phyloP scores from a whole-genome alignment of 1,140 invertebrate species.

The Halictus rubicundus region DNA sequence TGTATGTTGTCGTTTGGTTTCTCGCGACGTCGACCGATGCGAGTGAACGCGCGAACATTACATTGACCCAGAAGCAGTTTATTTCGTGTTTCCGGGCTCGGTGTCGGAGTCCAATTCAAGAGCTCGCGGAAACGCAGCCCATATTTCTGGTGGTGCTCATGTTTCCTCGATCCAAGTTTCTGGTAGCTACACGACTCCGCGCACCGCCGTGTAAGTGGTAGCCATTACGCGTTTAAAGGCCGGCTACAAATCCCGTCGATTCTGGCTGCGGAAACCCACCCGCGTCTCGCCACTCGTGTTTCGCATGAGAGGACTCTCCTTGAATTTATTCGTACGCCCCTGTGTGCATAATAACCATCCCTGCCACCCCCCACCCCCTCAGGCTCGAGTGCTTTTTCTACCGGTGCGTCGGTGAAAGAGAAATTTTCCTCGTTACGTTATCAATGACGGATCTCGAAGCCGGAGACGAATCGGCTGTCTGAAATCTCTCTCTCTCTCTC shows the following conservation, averaged over 20 bases:
- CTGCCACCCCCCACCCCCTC: background rate
- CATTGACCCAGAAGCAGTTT: constrained; percentile 14
- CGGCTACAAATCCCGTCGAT: constrained; percentile 25
- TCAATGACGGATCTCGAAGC: constrained; percentile 9
- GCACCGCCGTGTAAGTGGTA: constrained; percentile 40
- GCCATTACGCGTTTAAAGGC: constrained; percentile 52
- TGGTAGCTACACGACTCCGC: background rate
- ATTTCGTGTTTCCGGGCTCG: background rate
- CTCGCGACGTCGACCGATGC: background rate
- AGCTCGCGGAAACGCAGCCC: background rate
- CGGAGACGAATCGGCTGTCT: background rate
- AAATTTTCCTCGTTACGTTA: constrained; percentile 38
- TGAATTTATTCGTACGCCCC: constrained; percentile 49
- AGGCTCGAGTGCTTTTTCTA: constrained; percentile 22
- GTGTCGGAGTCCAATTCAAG: background rate
- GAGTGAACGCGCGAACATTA: background rate
- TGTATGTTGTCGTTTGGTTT: too few relatives aligned
- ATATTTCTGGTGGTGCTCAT: background rate
- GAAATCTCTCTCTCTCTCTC: background rate
- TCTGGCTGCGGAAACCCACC: constrained; percentile 6
- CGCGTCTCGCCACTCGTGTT: constrained; percentile 32
- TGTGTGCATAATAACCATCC: constrained; percentile 31
- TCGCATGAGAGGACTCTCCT: constrained; percentile 41
- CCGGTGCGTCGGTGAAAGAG: constrained; percentile 4
- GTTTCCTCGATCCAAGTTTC: constrained; percentile 24